These are phyloP conservation scores for Oryzias melastigma DNA, from an alignment of 2,113 vertebrate species.

Conservation along the genomic window DNA sequence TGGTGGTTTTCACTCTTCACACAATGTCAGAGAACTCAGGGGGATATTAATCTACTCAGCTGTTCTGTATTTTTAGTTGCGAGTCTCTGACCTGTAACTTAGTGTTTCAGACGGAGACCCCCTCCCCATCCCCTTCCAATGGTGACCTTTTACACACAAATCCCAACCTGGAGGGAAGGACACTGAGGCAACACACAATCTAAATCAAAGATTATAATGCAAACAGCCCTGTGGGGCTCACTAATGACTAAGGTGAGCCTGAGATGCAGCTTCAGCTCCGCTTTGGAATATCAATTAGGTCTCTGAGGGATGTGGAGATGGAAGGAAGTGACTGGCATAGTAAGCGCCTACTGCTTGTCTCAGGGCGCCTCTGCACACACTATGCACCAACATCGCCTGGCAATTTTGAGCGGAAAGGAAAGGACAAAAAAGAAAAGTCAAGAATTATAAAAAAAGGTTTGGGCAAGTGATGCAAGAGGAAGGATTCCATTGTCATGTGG, in stretches of 20 bases:
- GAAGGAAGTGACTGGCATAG: slow-evolving; percentile 69
- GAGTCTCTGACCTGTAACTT: slow-evolving; percentile 38
- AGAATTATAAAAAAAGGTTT: slow-evolving; percentile 28
- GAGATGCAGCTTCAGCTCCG: slow-evolving; percentile 59
- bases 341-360: slow-evolving; percentile 47
- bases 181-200: slow-evolving; percentile 59
- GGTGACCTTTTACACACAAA: slow-evolving; percentile 50
- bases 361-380: slow-evolving; percentile 45
- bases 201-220: slow-evolving; percentile 76
- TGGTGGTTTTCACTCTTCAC: slow-evolving; percentile 29
- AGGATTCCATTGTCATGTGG: slow-evolving; percentile 53
- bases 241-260: slow-evolving; percentile 77
- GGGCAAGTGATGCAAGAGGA: slow-evolving; percentile 37
- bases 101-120: slow-evolving; percentile 26
- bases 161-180: slow-evolving; percentile 64
- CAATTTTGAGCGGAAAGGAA: slow-evolving; percentile 35
- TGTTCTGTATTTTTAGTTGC: slow-evolving; percentile 35
- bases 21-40: slow-evolving; percentile 18
- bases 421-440: slow-evolving; percentile 43
- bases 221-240: slow-evolving; percentile 68
- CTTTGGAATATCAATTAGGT: slow-evolving; percentile 75
- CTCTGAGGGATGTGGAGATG: slow-evolving; percentile 63
- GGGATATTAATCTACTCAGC: slow-evolving; percentile 34
- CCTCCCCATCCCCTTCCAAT: slow-evolving; percentile 27
- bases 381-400: slow-evolving; percentile 20